Base-by-base conservation (phyloP, 1,140 invertebrate species). In the Lethocerus indicus region DNA sequence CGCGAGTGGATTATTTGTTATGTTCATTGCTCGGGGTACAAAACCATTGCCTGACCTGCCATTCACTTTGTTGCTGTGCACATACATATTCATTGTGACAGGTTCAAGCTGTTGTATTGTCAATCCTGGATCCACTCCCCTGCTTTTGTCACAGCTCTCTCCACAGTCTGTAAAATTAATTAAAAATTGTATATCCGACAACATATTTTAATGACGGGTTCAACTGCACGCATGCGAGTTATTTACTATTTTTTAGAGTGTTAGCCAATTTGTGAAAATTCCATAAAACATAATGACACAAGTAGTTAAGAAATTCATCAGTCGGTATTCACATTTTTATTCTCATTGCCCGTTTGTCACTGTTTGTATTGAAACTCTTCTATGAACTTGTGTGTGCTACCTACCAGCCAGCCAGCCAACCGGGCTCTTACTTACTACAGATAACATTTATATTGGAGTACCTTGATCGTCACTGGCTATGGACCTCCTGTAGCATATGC, bases 1-100 rank as follows among this genome's bases (percentile, higher is more conserved):
- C 13, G 78, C 76, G 32, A 81, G 59, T 20, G 78, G 78, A 69
- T 80, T 80, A 14, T 74, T 73, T 0, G 78, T 79, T 53, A 81
- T 81, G 51, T 78, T 81, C 57, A 80, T 59, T 21, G 55, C 46
- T 20, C 49, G 46, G 16, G 54, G 47, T 24, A 52, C 37, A 43
- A 50, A 57, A 20, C 51, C 51, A 45, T 53, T 53, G 20, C 39
- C 32, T n/a, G n/a, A n/a, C n/a, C n/a, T n/a, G n/a, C n/a, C n/a
- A n/a, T n/a, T n/a, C 12, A 50, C 45, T 40, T 52, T 48, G 20
- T 49, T 45, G 4, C 35, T 35, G 45, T 58, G 50, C 40, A 47
- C 26, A 45, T 51, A 50, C 13, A 51, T 29, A 37, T 54, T 58
- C 53, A 58, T 53, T 18, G 57, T 50, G 7, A 60, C 52, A 12